A percentile compares a stretch with the other conserved stretches of the same genome.
phyloP scores from a whole-genome alignment of 2,797 vertebrate genomes.

The Simalia tracyae region DNA sequence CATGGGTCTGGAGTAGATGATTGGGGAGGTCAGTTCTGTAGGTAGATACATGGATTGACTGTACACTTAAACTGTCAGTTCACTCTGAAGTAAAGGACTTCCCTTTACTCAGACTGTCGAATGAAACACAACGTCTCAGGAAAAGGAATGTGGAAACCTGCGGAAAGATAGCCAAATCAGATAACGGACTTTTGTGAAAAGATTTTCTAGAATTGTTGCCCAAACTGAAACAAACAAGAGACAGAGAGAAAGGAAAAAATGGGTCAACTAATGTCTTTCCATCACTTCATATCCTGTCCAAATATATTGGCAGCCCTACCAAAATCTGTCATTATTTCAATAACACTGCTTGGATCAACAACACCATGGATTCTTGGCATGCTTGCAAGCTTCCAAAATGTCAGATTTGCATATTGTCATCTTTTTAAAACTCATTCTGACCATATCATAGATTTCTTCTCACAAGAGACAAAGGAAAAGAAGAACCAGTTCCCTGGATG shows the following conservation, averaged over 20 bases:
- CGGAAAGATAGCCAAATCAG: neutral
- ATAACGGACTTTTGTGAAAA: neutral
- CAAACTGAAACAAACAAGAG: neutral
- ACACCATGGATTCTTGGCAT: neutral
- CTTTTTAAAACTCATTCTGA: neutral
- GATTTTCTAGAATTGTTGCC: neutral
- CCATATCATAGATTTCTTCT: neutral
- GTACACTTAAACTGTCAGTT: neutral
- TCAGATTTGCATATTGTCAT: neutral
- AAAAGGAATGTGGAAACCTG: neutral
- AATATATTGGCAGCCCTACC: neutral
- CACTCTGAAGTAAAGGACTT: neutral
- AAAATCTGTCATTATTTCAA: neutral
- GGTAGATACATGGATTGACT: neutral
- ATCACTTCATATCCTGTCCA: neutral
- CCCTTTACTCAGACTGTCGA: neutral
- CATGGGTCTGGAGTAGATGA: neutral
- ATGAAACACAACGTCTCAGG: neutral
- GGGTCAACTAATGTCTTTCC: neutral
- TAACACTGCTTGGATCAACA: neutral
- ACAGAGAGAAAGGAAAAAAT: neutral
- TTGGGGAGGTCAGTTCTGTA: neutral
- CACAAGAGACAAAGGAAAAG: neutral
- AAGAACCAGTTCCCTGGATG: neutral
- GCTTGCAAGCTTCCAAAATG: neutral